Conservation (phyloP, 2,113 vertebrate genomes). For the Butorides virescens region DNA sequence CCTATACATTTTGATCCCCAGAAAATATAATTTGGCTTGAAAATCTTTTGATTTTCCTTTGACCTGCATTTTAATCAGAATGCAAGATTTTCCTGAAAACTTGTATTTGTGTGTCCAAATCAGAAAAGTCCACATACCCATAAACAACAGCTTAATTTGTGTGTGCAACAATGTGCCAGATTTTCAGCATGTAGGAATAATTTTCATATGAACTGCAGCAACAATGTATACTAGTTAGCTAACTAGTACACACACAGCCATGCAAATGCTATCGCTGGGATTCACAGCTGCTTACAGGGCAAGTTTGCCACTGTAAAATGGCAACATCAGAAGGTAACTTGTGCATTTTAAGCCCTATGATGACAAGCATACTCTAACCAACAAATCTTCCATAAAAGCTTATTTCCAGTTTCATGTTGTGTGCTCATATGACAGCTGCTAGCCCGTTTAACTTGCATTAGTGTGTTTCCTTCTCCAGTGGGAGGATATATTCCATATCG, state of each 20-base stretch:
- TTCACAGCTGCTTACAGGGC: neutral
- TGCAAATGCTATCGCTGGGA: neutral
- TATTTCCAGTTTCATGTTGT: neutral
- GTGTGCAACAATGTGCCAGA: neutral
- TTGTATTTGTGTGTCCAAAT: neutral
- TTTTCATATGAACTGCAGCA: neutral
- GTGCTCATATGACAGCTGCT: neutral
- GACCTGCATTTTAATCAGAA: neutral
- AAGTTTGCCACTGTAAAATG: neutral
- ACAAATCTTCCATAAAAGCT: neutral
- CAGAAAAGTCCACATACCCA: neutral
- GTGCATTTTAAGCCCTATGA: neutral
- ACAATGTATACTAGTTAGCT: neutral
- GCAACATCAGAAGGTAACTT: neutral
- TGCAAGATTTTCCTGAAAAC: neutral
- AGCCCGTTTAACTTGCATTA: neutral
- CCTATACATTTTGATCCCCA: neutral
- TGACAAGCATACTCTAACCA: neutral
- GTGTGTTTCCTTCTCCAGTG: neutral
- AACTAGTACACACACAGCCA: neutral
- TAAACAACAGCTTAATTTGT: neutral
- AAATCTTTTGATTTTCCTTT: neutral
- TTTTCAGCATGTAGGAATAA: neutral
- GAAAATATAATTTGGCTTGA: neutral
- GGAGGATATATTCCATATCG: neutral